phyloP scores from a whole-genome alignment of 2,797 vertebrate genomes.

The Protosalanx chinensis region DNA sequence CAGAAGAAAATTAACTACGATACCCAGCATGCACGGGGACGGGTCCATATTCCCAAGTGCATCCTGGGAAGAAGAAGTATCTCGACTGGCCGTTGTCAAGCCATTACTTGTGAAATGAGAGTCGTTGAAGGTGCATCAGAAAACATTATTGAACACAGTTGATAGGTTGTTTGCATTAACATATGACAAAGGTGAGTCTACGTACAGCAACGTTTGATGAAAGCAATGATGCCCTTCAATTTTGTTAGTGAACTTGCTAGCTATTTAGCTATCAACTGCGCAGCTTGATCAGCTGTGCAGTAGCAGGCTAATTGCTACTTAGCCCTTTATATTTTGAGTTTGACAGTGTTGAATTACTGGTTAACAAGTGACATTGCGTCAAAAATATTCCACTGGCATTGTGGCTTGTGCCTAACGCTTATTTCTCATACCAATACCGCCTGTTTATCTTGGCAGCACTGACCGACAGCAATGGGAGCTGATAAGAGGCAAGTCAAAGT shows the following conservation, averaged over 20 bases:
- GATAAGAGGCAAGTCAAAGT: conserved; percentile 73
- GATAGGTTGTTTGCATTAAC: no score
- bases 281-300: not conserved
- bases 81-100: conserved; percentile 24
- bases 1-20: no score
- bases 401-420: no score
- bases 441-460: conserved; percentile 14
- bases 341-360: no score
- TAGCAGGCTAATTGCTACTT: not conserved
- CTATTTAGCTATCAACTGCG: not conserved
- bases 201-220: not conserved
- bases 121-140: conserved; percentile 17
- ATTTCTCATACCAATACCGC: not conserved
- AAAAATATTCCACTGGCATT: no score
- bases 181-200: not conserved
- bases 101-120: conserved; percentile 36
- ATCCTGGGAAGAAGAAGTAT: conserved; percentile 77
- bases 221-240: not conserved
- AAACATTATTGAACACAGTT: not conserved
- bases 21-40: not conserved
- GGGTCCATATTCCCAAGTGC: conserved; percentile 35
- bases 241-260: not conserved
- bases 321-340: no score
- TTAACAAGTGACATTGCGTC: no score
- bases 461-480: conserved; percentile 67